A percentile compares a stretch with the other conserved stretches of the same genome.
These are phyloP conservation scores for Plotosus lineatus DNA, from an alignment of 2,113 vertebrate species.

Conservation along the genomic window DNA sequence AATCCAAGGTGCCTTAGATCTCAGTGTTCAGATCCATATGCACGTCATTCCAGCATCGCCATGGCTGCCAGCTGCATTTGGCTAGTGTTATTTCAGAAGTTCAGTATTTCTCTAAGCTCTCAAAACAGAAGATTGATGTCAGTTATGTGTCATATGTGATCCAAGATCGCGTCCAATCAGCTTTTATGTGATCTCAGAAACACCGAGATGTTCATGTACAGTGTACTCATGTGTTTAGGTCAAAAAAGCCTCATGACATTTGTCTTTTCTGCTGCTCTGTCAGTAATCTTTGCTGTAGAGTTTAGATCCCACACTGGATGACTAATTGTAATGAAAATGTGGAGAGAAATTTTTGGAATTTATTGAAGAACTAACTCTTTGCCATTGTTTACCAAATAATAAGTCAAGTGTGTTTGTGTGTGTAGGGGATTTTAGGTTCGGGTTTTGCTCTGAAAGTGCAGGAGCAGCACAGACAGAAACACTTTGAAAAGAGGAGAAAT, in stretches of 20 bases:
- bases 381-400: background rate
- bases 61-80: constrained; percentile 39
- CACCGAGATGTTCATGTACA: constrained; percentile 18
- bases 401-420: constrained; percentile 42
- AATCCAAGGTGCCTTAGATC: constrained; percentile 40
- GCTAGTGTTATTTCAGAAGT: constrained; percentile 39
- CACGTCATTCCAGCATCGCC: constrained; percentile 22
- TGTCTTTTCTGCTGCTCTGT: constrained; percentile 8
- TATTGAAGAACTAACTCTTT: background rate
- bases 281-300: background rate
- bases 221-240: constrained; percentile 28
- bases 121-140: constrained; percentile 40
- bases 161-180: constrained; percentile 28
- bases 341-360: background rate
- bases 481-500: constrained; percentile 98
- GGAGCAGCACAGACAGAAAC: constrained; percentile 98
- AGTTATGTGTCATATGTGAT: constrained; percentile 33
- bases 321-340: background rate
- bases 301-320: background rate
- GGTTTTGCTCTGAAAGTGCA: constrained; percentile 98
- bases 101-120: constrained; percentile 39
- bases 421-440: constrained; percentile 95
- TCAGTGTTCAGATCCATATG: constrained; percentile 35
- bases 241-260: constrained; percentile 6
- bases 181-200: constrained; percentile 27